Evolutionary conservation across 2,113 vertebrate genomes (phyloP).

Genomic region (Galemys pyrenaicus): DNA sequence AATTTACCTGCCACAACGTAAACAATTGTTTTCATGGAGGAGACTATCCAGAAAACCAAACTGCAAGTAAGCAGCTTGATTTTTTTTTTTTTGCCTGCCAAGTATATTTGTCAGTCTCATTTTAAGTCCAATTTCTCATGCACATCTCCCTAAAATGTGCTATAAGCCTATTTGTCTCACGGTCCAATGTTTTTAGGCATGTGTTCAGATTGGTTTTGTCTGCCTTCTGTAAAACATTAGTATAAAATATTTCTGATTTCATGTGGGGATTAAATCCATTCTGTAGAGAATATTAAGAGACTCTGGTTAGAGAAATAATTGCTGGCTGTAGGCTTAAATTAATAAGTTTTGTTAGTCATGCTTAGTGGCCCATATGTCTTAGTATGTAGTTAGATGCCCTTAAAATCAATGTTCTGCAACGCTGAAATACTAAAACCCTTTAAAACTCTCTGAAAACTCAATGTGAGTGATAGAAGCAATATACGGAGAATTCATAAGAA

Average conservation of each 20-base stretch:
- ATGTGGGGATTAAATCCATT: neutral
- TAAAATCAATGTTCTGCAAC: neutral
- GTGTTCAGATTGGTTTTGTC: neutral
- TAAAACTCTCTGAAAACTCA: neutral
- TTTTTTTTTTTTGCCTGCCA: neutral
- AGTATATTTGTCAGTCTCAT: neutral
- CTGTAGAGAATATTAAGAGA: neutral
- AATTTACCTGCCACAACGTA: neutral
- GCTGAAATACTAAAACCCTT: neutral
- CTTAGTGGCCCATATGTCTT: neutral
- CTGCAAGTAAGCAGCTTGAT: neutral
- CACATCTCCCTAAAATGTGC: neutral
- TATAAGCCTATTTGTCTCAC: neutral
- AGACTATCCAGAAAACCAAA: neutral
- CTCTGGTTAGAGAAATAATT: neutral
- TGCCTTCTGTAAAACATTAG: neutral
- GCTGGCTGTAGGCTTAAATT: neutral
- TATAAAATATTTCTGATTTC: neutral
- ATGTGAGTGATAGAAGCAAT: neutral
- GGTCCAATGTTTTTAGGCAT: neutral
- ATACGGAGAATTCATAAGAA: neutral
- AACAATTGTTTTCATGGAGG: neutral
- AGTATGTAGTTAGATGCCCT: neutral
- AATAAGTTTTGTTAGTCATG: neutral
- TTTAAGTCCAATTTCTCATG: neutral